These are phyloP conservation scores for Bufo bufo DNA, from an alignment of 2,113 vertebrate genomes.

Conservation along the genomic window DNA sequence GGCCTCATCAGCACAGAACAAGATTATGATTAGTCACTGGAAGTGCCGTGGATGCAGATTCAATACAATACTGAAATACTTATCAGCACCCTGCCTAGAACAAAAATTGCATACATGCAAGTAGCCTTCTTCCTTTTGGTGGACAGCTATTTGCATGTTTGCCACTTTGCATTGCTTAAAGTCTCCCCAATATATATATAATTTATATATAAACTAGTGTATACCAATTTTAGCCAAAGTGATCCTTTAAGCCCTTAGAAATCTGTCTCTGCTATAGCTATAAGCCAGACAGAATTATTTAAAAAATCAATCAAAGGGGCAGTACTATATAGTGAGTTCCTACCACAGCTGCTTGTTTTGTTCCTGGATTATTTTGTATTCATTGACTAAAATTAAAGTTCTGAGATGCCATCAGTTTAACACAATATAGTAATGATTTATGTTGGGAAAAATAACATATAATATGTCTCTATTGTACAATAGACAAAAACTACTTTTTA, in stretches of 20 bases:
- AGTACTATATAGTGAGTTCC: not conserved
- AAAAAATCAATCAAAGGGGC: not conserved
- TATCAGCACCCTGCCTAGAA: too few species aligned
- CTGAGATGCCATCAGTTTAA: not conserved
- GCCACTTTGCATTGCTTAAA: too few species aligned
- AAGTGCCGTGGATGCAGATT: not conserved
- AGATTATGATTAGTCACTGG: not conserved
- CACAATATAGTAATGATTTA: not conserved
- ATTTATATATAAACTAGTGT: too few species aligned
- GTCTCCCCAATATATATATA: too few species aligned
- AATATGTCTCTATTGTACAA: not conserved
- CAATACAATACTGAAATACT: not conserved
- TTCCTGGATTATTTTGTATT: not conserved
- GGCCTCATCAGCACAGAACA: not conserved
- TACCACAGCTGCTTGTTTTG: not conserved
- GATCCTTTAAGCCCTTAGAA: not conserved
- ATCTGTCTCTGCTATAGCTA: not conserved
- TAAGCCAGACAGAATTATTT: not conserved
- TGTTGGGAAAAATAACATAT: not conserved
- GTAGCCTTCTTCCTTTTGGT: not conserved
- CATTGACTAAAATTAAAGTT: not conserved
- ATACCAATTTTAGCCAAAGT: too few species aligned
- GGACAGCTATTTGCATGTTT: not conserved
- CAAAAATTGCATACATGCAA: not conserved
- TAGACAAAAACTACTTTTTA: not conserved